Evolutionary conservation across 37 sponge, comb jelly and placozoan genomes (phyloP).

Genomic region (Theonella swinhoei): DNA sequence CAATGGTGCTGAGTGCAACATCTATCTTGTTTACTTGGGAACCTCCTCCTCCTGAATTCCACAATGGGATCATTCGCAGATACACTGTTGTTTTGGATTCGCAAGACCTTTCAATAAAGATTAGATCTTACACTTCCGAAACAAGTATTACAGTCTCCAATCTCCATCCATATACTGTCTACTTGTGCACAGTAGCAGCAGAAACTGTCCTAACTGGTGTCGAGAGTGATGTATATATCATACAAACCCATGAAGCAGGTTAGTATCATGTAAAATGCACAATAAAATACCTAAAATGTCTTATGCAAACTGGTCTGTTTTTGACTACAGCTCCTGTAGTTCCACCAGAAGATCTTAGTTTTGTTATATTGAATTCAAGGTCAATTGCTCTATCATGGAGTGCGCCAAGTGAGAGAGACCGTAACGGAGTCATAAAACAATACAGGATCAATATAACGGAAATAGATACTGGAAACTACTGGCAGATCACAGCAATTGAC

Average conservation of each 20-base stretch:
- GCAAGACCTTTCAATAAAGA: too few relatives aligned
- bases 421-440: conserved; percentile 31
- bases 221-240: not conserved
- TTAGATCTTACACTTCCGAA: not conserved
- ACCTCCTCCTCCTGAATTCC: not conserved
- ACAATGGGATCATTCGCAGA: conserved; percentile 25
- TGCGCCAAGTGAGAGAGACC: not conserved
- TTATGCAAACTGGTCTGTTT: too few relatives aligned
- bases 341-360: conserved; percentile 25
- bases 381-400: not conserved
- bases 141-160: not conserved
- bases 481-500: not conserved
- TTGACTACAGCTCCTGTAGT: conserved; percentile 30
- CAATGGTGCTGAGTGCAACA: not conserved
- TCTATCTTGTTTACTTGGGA: conserved; percentile 1
- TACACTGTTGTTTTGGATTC: not conserved
- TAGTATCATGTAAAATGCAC: too few relatives aligned
- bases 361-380: not conserved
- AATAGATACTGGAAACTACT: conserved; percentile 5
- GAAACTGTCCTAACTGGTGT: conserved; percentile 1
- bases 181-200: conserved; percentile 28
- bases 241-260: not conserved
- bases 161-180: conserved; percentile 37
- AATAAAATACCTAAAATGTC: too few relatives aligned
- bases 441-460: conserved; percentile 43